Percentiles rank a stretch among this genome's conserved stretches.
Evolutionary conservation across 2,113 vertebrate genomes (phyloP).

Genomic region (Labeo rohita): DNA sequence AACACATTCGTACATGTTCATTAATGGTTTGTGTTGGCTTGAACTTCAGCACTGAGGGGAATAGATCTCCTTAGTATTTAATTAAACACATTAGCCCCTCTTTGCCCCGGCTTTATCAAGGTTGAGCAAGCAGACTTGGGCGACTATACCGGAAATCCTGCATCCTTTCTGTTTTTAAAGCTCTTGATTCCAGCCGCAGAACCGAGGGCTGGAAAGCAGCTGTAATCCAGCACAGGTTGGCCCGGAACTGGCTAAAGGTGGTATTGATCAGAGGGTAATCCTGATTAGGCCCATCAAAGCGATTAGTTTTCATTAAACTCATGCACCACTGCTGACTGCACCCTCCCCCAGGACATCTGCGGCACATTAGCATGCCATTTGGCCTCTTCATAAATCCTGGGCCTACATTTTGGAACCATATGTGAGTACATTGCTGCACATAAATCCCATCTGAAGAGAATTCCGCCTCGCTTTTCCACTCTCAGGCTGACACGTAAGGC

Average conservation of each 20-base stretch:
- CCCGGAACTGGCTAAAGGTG: constrained; percentile 72
- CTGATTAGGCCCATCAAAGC: constrained; percentile 75
- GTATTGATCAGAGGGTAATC: constrained; percentile 78
- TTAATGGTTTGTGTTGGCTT: neutral
- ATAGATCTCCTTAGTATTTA: constrained; percentile 24
- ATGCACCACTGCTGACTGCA: constrained; percentile 24
- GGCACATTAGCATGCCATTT: constrained; percentile 71
- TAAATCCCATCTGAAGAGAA: constrained; percentile 60
- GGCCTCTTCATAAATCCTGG: constrained; percentile 69
- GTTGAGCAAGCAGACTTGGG: constrained; percentile 18
- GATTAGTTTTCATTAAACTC: constrained; percentile 70
- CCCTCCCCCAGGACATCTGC: constrained; percentile 74
- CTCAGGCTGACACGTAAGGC: constrained; percentile 36
- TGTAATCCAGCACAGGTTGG: constrained; percentile 69
- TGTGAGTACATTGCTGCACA: constrained; percentile 52
- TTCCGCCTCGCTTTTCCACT: constrained; percentile 51
- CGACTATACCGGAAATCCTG: constrained; percentile 41
- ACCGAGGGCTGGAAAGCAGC: constrained; percentile 61
- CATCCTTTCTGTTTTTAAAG: constrained; percentile 49
- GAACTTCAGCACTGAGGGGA: constrained; percentile 5
- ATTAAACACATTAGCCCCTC: constrained; percentile 26
- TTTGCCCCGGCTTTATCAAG: constrained; percentile 24
- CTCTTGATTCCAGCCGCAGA: constrained; percentile 62
- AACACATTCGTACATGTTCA: neutral
- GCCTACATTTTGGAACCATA: constrained; percentile 73